Conservation (phyloP, 1,140 invertebrate genomes). For the Bombus waltoni region DNA sequence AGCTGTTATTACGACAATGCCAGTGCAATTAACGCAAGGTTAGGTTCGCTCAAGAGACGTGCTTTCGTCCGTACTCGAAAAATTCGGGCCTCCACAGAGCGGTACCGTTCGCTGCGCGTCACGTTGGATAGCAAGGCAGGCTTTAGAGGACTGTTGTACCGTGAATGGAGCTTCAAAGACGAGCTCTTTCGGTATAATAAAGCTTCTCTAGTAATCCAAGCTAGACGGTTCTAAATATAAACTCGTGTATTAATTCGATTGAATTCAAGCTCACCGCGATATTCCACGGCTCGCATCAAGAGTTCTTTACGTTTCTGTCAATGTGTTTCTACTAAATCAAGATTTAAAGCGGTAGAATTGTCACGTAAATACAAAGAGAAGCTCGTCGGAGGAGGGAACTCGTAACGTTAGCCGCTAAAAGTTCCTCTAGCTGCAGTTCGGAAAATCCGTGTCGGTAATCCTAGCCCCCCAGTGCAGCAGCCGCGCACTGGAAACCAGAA, state of each 20-base stretch:
- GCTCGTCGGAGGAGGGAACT: neutral
- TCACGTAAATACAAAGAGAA: neutral
- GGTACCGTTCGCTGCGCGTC: neutral
- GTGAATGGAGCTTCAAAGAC: neutral
- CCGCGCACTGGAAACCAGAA: neutral
- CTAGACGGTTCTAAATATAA: neutral
- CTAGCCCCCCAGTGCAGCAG: neutral
- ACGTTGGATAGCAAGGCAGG: neutral
- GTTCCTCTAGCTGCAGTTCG: neutral
- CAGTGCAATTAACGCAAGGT: constrained; percentile 3
- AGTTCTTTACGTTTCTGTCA: neutral
- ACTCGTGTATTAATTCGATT: neutral
- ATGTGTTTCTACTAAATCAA: neutral
- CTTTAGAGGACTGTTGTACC: neutral
- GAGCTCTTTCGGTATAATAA: neutral
- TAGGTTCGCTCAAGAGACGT: neutral
- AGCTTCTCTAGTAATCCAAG: too few relatives aligned
- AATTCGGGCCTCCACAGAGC: neutral
- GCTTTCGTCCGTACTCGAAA: neutral
- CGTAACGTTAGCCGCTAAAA: neutral
- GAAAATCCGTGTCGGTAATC: constrained; percentile 20
- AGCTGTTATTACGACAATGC: constrained; percentile 22
- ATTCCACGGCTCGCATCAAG: too few relatives aligned
- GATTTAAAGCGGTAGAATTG: neutral
- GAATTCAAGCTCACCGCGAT: too few relatives aligned